Conservation (phyloP, 2,797 vertebrate species). For the Hippopotamyrus pictus region DNA sequence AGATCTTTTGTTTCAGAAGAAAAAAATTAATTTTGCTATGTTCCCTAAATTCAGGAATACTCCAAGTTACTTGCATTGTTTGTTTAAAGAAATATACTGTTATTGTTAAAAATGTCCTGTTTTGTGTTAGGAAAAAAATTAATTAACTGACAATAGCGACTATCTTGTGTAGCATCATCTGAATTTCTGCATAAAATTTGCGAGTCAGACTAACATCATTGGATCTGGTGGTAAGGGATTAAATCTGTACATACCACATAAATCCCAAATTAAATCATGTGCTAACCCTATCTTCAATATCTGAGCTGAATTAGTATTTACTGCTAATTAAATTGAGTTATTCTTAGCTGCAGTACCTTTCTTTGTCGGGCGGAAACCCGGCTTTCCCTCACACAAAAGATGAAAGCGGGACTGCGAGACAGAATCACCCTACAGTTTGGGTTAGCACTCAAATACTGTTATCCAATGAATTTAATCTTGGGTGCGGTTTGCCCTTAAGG, state of each 20-base stretch:
- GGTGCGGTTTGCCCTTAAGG: background rate
- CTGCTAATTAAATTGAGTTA: background rate
- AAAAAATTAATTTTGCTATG: background rate
- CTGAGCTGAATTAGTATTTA: background rate
- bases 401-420: background rate
- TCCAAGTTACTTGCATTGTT: background rate
- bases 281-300: background rate
- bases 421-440: background rate
- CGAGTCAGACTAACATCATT: background rate
- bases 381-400: background rate
- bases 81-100: background rate
- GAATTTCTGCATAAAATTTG: background rate
- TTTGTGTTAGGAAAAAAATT: background rate
- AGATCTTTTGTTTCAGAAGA: conserved; percentile 1
- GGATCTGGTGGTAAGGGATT: background rate
- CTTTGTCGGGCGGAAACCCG: background rate
- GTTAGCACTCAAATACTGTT: background rate
- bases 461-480: background rate
- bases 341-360: background rate
- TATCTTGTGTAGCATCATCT: background rate
- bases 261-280: background rate
- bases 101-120: background rate
- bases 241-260: background rate
- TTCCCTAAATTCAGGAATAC: background rate
- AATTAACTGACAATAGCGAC: background rate